phyloP scores from a whole-genome alignment of 2,797 vertebrate species.

The Sebastes ruberrimus region DNA sequence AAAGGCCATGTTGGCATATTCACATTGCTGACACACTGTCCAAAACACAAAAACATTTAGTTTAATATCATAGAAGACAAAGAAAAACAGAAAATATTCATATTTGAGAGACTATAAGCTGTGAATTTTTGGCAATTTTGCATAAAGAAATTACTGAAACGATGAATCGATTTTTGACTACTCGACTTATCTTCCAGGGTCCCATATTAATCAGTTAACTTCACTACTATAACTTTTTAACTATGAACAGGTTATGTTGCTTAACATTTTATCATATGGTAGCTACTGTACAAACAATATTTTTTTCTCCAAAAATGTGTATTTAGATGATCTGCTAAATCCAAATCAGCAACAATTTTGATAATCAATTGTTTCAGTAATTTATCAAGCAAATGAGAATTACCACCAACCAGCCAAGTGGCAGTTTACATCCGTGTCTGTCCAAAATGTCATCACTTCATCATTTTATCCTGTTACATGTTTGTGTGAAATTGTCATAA shows the following conservation, averaged over 20 bases:
- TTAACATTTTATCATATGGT: neutral
- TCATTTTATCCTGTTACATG: too few species aligned
- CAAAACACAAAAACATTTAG: neutral
- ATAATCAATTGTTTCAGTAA: neutral
- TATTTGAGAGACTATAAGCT: too few species aligned
- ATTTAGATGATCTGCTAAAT: neutral
- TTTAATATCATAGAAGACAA: neutral
- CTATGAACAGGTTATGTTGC: neutral
- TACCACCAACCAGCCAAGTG: rapidly evolving
- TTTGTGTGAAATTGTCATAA: too few species aligned
- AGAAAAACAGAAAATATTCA: neutral
- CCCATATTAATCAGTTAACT: neutral
- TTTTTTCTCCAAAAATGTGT: neutral
- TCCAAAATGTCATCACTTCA: too few species aligned
- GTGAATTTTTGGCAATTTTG: neutral
- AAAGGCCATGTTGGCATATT: neutral
- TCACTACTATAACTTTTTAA: neutral
- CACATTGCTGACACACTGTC: neutral
- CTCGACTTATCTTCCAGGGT: neutral
- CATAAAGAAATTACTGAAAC: neutral
- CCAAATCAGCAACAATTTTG: neutral
- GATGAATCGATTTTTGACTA: neutral
- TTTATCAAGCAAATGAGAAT: neutral
- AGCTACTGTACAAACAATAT: rapidly evolving
- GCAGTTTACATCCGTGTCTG: too few species aligned